Conservation (phyloP, 2,797 vertebrate genomes). For the Furcifer pardalis region DNA sequence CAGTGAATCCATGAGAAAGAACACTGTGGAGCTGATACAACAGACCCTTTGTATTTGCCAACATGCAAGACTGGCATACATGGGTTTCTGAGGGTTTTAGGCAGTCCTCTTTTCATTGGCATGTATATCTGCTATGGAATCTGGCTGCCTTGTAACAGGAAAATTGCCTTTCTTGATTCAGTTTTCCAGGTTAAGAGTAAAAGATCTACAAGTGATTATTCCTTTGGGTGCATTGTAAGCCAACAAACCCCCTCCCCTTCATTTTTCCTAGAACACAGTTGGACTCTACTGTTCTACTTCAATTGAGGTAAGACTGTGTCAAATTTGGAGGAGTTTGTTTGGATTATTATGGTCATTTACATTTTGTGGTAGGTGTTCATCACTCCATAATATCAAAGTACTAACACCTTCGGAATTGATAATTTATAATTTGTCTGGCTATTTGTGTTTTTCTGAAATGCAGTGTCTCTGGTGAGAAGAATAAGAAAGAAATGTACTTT, state of each 20-base stretch:
- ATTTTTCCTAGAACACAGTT: background rate
- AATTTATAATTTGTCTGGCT: background rate
- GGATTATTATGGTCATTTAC: background rate
- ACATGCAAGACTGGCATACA: background rate
- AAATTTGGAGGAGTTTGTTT: background rate
- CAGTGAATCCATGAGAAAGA: background rate
- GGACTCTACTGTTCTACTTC: background rate
- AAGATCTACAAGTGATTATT: background rate
- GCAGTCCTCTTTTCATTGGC: background rate
- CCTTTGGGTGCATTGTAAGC: background rate
- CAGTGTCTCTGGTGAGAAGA: background rate
- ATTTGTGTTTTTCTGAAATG: no score
- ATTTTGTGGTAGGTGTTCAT: background rate
- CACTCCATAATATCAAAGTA: background rate
- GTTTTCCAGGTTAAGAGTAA: background rate
- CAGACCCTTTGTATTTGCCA: conserved; percentile 16
- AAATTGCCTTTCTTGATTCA: background rate
- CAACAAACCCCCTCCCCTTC: background rate
- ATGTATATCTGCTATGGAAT: background rate
- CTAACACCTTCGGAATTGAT: background rate
- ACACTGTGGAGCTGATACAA: background rate
- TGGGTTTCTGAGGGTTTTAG: background rate
- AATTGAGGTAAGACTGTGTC: background rate
- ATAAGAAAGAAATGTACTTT: background rate
- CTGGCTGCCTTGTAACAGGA: background rate